Base-by-base conservation (phyloP, 2,113 vertebrate genomes). In the Equus przewalskii region DNA sequence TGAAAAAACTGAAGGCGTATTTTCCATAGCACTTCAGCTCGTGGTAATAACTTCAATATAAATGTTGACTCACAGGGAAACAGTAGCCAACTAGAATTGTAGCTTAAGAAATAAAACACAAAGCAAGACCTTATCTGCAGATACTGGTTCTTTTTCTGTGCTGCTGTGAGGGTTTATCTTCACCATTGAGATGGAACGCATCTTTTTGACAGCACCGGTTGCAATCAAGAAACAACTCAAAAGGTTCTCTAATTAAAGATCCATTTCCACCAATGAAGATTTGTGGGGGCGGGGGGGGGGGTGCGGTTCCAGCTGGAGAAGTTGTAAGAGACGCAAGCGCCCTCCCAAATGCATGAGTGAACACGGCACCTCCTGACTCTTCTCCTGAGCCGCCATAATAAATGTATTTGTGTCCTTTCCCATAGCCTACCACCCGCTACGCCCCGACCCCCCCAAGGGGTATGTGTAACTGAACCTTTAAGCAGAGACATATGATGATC, bases 1-100 rank as follows among this genome's bases (percentile, higher is more conserved):
- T 87, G 79, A 80, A 76, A 84, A 92, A 87, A 36, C 41, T 54
- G 85, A 94, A 96, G 92, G 76, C 44, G 33, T 90, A 76, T 95
- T 97, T 97, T 96, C 91, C 84, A 92, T 89, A 96, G 90, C 91
- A 95, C 93, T 97, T 97, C 60, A 80, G 80, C 70, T 83, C 76
- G n/a, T 72, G 90, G 80, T 80, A 92, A 72, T 92, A 95, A 84
- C 91, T 89, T 96, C 92, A 88, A n/a, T 49, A 44, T 90, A 97
- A 96, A 95, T 91, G 62, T 96, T 97, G 95, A 97, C 72, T 97
- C 94, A 95, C 62, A 89, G 51, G 75, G 80, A 95, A 94, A 69
- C 54, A 46, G 85, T 22, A 89, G 94, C 88, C 93, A 95, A 78
- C 54, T 92, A 81, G 76, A 97, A 90, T 2, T 56, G 70, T 41